Evolutionary conservation across 2,113 vertebrate species (phyloP).

Genomic region (Sarotherodon lohbergeri): DNA sequence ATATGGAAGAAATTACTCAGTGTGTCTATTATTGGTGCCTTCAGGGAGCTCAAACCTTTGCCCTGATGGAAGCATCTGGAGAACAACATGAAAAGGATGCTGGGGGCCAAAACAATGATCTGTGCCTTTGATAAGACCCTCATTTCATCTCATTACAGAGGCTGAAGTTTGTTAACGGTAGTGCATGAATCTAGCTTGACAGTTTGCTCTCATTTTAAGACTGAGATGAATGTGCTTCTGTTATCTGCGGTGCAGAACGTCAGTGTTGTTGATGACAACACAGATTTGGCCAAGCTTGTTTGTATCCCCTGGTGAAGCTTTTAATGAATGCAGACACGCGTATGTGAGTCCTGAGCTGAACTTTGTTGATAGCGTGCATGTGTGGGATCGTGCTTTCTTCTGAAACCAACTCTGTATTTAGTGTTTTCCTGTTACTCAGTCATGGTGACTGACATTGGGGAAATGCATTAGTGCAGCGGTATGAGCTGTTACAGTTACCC

Average conservation of each 20-base stretch:
- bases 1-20: neutral
- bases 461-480: slow-evolving; percentile 14
- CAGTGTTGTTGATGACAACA: neutral
- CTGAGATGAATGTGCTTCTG: neutral
- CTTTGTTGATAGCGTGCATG: neutral
- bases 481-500: neutral
- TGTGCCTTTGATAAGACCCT: neutral
- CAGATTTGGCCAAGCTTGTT: neutral
- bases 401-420: neutral
- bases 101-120: neutral
- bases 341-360: neutral
- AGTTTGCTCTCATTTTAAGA: neutral
- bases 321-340: neutral
- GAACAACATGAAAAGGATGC: neutral
- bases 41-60: neutral
- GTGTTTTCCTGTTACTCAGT: slow-evolving; percentile 4
- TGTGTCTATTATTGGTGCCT: neutral
- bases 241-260: neutral
- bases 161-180: neutral
- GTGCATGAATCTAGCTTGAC: neutral
- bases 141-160: neutral
- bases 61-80: neutral
- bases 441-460: slow-evolving; percentile 14
- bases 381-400: neutral
- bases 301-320: neutral